Evolutionary conservation across 2,797 vertebrate species (phyloP).

Genomic region (Esox masquinongy): DNA sequence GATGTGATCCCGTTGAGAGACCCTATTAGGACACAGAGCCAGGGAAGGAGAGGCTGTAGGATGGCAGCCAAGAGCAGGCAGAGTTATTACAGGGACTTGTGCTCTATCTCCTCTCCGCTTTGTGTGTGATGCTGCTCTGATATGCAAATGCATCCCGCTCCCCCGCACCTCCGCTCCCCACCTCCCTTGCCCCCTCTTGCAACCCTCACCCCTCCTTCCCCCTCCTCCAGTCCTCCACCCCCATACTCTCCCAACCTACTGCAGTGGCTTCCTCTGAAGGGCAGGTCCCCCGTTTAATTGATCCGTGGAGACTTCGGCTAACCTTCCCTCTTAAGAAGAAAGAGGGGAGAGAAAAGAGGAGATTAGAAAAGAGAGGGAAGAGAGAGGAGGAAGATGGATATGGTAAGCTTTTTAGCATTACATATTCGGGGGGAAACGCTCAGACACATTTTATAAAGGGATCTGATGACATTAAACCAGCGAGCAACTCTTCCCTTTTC

Average conservation of each 20-base stretch:
- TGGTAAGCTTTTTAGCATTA: not conserved
- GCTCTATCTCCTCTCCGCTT: conserved; percentile 82
- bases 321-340: conserved; percentile 1
- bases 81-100: conserved; percentile 87
- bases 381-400: not conserved
- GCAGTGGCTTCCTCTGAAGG: conserved; percentile 76
- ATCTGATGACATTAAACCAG: not conserved
- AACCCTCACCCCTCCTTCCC: no score
- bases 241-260: not conserved
- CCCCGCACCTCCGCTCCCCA: not conserved
- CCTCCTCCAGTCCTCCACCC: not conserved
- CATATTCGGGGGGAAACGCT: not conserved
- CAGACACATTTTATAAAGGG: not conserved
- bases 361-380: not conserved
- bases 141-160: not conserved
- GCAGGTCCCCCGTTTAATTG: conserved; percentile 72
- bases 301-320: conserved; percentile 25
- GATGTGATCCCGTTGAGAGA: not conserved
- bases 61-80: conserved; percentile 77
- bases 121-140: conserved; percentile 67
- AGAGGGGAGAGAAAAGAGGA: not conserved
- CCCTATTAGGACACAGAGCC: not conserved
- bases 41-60: conserved; percentile 72
- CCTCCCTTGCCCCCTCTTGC: not conserved
- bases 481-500: not conserved